Percentiles rank a stretch among this genome's conserved stretches.
phyloP scores from a whole-genome alignment of 2,113 vertebrate species.

The Procavia capensis region DNA sequence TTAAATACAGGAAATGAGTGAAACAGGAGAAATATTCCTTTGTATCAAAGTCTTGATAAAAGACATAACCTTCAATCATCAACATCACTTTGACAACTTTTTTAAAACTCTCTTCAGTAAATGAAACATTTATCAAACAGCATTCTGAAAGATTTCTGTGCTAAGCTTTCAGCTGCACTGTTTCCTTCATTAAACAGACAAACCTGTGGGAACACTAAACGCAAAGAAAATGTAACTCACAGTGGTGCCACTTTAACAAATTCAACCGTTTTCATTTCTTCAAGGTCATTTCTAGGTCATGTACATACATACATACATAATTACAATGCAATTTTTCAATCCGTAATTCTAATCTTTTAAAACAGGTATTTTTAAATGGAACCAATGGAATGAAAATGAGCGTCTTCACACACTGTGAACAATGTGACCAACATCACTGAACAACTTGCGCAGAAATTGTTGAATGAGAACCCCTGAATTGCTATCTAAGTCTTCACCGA shows the following conservation, averaged over 20 bases:
- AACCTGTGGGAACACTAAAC: background rate
- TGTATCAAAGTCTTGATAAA: conserved; percentile 79
- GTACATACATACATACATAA: background rate
- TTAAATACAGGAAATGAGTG: conserved; percentile 70
- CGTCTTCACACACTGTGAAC: too few species aligned
- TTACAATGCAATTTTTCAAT: background rate
- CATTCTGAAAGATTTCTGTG: background rate
- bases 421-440: too few species aligned
- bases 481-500: too few species aligned
- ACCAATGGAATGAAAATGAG: too few species aligned
- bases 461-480: too few species aligned
- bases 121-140: conserved; percentile 16
- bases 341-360: conserved; percentile 37
- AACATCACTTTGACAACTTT: conserved; percentile 42
- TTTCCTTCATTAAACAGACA: background rate
- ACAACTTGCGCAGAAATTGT: too few species aligned
- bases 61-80: conserved; percentile 68
- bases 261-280: conserved; percentile 32
- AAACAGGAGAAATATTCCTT: conserved; percentile 75
- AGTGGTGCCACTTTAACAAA: conserved; percentile 34
- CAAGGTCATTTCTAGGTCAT: background rate
- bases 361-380: background rate
- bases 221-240: conserved; percentile 17
- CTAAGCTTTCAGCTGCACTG: background rate
- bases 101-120: conserved; percentile 59